Evolutionary conservation across 2,888 invertebrate species (phyloP), one percentile per base, ranked within the genome.

Genomic region (Stenoptilia bipunctidactyla): DNA sequence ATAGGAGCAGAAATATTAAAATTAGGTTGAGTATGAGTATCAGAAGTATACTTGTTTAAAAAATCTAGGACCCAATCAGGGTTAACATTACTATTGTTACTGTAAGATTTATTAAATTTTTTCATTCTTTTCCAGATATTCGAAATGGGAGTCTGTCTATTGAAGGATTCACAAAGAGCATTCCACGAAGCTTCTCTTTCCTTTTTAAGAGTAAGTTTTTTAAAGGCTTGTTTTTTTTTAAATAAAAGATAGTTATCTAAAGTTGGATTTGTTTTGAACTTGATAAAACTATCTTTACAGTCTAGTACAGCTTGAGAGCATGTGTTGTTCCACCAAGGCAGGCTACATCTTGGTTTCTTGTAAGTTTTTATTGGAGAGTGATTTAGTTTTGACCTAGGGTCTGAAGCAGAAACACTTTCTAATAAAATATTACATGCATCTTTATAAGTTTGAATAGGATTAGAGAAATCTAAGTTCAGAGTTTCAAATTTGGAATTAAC

Each of bases 61-160:
- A 15, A 27, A 15, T 15, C 33, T 10, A 15, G 12, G 9, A 38
- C 15, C 38, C 38, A 38, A 33, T 8, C 4, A 12, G 27, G 12
- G 13, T 33, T 38, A 30, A 5, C 10, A 15, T 6, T 14, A 4
- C 20, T 37, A 10, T 13, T 34, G n/a, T 9, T 9, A 37, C 14
- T 13, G 15, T 27, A 37, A 15, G 42, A 39, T 25, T 42, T 39
- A 37, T 39, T 39, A 15, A 42, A 37, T 39, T 42, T 42, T 12
- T 39, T 36, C 34, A 42, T 36, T 25, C 13, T 33, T 37, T 37
- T 27, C 42, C 42, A 39, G 20, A 42, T 35, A 10, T 9, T 10
- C 10, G 38, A 39, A 15, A 39, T 13, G 15, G 42, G 38, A 36
- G 33, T 38, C n/a, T 35, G 38, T 6, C 38, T 38, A 42, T 42